These are phyloP conservation scores for Pyrocoelia pectoralis DNA, from an alignment of 2,888 invertebrate genomes.

Conservation along the genomic window DNA sequence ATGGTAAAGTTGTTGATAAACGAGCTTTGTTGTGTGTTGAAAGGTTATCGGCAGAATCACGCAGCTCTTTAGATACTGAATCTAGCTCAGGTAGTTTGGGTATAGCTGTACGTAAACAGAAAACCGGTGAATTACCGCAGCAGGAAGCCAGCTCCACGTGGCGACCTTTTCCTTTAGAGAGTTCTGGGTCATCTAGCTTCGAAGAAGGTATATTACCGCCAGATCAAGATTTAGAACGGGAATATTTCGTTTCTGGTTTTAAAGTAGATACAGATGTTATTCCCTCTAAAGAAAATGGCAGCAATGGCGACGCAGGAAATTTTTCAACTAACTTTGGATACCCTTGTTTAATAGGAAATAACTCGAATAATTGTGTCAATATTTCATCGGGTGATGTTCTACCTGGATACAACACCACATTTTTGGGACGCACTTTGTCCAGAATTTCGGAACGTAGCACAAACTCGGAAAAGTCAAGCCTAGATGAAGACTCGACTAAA, in stretches of 20 bases:
- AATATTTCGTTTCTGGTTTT: slow-evolving; percentile 57
- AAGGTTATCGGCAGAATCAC: slow-evolving; percentile 68
- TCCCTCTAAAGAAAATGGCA: slow-evolving; percentile 70
- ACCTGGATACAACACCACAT: slow-evolving; percentile 74
- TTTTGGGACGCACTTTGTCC: slow-evolving; percentile 79
- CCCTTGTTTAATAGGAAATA: slow-evolving; percentile 66
- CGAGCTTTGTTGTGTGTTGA: slow-evolving; percentile 54
- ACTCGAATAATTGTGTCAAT: slow-evolving; percentile 64
- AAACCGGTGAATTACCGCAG: slow-evolving; percentile 65
- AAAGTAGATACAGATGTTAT: slow-evolving; percentile 62
- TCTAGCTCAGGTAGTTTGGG: slow-evolving; percentile 79
- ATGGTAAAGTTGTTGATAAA: slow-evolving; percentile 50
- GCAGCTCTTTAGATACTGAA: slow-evolving; percentile 77
- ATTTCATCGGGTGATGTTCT: slow-evolving; percentile 72
- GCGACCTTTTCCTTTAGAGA: slow-evolving; percentile 84
- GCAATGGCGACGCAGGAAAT: slow-evolving; percentile 79
- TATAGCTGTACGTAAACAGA: slow-evolving; percentile 67
- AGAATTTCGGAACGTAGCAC: slow-evolving; percentile 89
- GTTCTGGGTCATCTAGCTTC: slow-evolving; percentile 85
- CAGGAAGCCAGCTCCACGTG: slow-evolving; percentile 81
- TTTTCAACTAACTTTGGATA: slow-evolving; percentile 80
- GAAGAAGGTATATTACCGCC: slow-evolving; percentile 85
- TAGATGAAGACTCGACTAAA: slow-evolving; percentile 86
- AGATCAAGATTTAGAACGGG: slow-evolving; percentile 68
- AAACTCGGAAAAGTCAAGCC: slow-evolving; percentile 86